Evolutionary conservation across 2,888 invertebrate species (phyloP), one percentile per base, ranked within the genome.

Genomic region (Melinaea marsaeus): DNA sequence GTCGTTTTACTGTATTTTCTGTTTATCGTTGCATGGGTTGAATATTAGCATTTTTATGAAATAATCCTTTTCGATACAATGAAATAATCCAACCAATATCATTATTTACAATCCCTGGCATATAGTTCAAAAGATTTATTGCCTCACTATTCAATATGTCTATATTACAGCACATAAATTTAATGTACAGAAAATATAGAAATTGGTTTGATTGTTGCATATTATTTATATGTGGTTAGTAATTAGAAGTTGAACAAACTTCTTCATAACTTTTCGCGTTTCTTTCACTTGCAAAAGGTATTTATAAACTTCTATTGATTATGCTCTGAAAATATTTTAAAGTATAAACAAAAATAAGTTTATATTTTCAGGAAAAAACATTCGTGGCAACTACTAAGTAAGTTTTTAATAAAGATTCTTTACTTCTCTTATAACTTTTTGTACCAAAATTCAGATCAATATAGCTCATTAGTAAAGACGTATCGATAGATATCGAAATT

Each of bases 31-130:
- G 46, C 33, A 58, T 42, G 55, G 45, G 37, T 62, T 32, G 51
- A 37, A 57, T 64, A 66, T 66, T 64, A 64, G 61, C 66, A 66
- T 64, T 66, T 66, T 66, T 66, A 66, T 64, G 66, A 56, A 57
- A 66, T 63, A 51, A 13, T 45, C 55, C 60, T 55, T 55, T 60
- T 33, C 32, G 32, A 32, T 51, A 51, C 51, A 51, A 51, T 51
- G 32, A 7, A 51, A 51, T 32, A 22, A 11, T 51, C 1, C 32
- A 11, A 51, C 32, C 51, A 51, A 51, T 51, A 51, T 51, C 51
- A 51, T 32, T 51, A 51, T 51, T 51, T 51, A 51, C 7, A 22
- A 32, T 51, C 51, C 51, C 7, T 6, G 51, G 7, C 51, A 42
- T 42, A 51, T 32, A 51, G 51, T 51, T 7, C n/a, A 9, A 11